Evolutionary conservation across 2,888 invertebrate genomes (phyloP).

Genomic region (Tipula lateralis): DNA sequence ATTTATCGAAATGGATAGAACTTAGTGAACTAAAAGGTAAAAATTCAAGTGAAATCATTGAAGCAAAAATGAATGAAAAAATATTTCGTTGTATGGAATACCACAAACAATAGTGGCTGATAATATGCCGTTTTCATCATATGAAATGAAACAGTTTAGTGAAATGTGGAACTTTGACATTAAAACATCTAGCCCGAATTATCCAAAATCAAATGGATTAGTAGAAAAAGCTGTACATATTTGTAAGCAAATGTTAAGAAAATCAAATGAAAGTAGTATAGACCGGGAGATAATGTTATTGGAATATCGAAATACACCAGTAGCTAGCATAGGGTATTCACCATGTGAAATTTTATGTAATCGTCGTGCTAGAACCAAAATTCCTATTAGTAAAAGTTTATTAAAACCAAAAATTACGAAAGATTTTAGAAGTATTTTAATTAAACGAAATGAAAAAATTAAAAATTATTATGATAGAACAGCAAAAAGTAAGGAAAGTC

Average conservation of each 20-base stretch:
- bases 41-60: no score
- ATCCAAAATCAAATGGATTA: background rate
- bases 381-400: background rate
- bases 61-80: background rate
- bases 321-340: background rate
- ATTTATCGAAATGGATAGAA: no score
- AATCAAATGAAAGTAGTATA: background rate
- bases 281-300: background rate
- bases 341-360: background rate
- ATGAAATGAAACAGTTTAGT: background rate
- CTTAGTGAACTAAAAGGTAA: no score
- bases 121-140: slow-evolving; percentile 30
- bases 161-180: slow-evolving; percentile 1
- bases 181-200: background rate
- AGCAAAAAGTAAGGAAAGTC: background rate
- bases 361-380: background rate
- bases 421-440: background rate
- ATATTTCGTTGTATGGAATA: slow-evolving; percentile 27
- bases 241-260: background rate
- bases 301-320: background rate
- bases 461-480: background rate
- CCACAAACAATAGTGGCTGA: slow-evolving; percentile 28
- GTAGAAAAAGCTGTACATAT: background rate
- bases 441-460: background rate
- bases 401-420: background rate